Percentiles rank a stretch among this genome's conserved stretches.
Conservation (phyloP, 2,113 vertebrate species). For the Alosa alosa region DNA sequence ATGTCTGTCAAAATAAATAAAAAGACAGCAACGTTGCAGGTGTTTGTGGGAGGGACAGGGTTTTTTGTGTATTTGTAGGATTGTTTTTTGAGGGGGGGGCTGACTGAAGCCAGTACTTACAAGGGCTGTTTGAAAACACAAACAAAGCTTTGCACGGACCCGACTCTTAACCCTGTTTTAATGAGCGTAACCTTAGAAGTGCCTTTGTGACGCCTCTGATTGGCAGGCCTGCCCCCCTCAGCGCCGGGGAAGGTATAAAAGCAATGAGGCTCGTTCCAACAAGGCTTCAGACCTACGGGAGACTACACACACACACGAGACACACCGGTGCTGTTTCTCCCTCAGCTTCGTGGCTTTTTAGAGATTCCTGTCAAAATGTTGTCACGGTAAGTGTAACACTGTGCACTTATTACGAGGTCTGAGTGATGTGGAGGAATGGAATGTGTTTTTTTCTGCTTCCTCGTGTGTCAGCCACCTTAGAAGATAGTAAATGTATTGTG, state of each 20-base stretch:
- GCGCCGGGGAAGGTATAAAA: conserved; percentile 48
- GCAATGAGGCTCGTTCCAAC: conserved; percentile 28
- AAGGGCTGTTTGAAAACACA: conserved; percentile 47
- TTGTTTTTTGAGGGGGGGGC: neutral
- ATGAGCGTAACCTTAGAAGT: conserved; percentile 49
- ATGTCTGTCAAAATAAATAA: neutral
- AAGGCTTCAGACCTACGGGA: conserved; percentile 44
- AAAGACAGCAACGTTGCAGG: neutral
- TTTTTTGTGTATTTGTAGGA: neutral
- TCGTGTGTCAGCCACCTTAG: neutral
- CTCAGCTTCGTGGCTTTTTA: neutral
- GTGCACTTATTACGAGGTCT: neutral
- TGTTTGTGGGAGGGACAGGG: neutral
- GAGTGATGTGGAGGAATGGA: neutral
- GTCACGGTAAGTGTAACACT: conserved; percentile 38
- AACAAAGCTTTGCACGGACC: conserved; percentile 38
- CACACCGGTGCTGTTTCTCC: conserved; percentile 27
- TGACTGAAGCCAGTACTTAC: conserved; percentile 15
- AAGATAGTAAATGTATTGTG: neutral
- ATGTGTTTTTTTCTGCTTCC: neutral
- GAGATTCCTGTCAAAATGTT: conserved; percentile 37
- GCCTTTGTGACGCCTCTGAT: conserved; percentile 43
- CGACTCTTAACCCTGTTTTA: conserved; percentile 52
- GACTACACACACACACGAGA: conserved; percentile 32
- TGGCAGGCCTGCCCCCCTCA: conserved; percentile 39